Base-by-base conservation (phyloP, 2,888 invertebrate species). In the Agrochola lota region DNA sequence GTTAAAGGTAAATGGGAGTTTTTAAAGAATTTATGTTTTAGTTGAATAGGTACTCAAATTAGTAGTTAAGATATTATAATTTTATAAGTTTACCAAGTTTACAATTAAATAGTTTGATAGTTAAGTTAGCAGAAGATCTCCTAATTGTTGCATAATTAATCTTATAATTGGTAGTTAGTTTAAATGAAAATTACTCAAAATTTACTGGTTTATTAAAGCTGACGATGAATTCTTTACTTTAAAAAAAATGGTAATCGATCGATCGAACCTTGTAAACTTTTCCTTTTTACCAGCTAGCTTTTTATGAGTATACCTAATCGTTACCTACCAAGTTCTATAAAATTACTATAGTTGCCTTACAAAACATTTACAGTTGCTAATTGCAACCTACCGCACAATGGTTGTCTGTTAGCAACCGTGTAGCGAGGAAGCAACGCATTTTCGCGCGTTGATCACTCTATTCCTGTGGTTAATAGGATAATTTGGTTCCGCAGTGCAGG, bases 371-470 rank as follows among this genome's bases (percentile, higher is more conserved):
- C 63, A 64, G 73, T 71, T 74, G 70, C 68, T 85, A 71, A 84
- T 85, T 86, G 59, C 78, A 40, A 71, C 59, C 40, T 30, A 66
- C 57, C 67, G 63, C 80, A 81, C 64, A 88, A 86, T 87, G 74
- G 66, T 72, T 82, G 78, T 81, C 83, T 86, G 86, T 66, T 84
- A 85, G 87, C 87, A 89, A 89, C 90, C 94, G 95, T 95, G 95
- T 93, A 92, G 90, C 79, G 87, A 95, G 96, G 95, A 95, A 95
- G 95, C 91, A 88, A 80, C 80, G 87, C 85, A 89, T 94, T 93
- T 95, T 95, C 95, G 96, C 96, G 95, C 94, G 95, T 90, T 94
- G 94, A 95, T 95, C 91, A 92, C 90, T 91, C 89, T 92, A 94
- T 95, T 96, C 96, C 96, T 91, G 95, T 92, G 83, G 89, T 84